Conservation (phyloP, 2,797 vertebrate genomes). For the Salmo trutta region DNA sequence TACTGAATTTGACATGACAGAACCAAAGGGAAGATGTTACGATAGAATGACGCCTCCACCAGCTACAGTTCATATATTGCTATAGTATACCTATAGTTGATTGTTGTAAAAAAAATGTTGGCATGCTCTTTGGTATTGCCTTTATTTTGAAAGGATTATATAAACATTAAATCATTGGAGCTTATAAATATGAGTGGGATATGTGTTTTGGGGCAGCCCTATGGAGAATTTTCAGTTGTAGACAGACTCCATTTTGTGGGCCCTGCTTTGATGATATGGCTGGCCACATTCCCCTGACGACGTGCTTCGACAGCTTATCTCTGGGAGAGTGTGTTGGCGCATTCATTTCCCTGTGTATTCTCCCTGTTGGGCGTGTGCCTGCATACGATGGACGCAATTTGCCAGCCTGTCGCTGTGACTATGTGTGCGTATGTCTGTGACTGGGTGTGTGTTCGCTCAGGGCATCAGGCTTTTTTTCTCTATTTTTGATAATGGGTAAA, state of each 20-base stretch:
- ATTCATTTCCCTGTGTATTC: constrained; percentile 73
- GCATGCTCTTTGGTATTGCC: neutral
- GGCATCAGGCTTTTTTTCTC: constrained; percentile 44
- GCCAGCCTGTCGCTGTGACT: constrained; percentile 64
- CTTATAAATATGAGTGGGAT: constrained; percentile 43
- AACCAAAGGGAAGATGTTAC: neutral
- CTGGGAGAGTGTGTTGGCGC: constrained; percentile 62
- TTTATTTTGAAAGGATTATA: neutral
- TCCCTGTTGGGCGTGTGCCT: constrained; percentile 67
- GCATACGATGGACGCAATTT: constrained; percentile 77
- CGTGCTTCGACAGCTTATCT: constrained; percentile 66
- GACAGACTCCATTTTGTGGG: constrained; percentile 58
- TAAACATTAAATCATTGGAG: constrained; percentile 3
- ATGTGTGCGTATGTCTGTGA: constrained; percentile 43
- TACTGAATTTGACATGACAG: neutral
- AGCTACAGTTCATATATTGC: neutral
- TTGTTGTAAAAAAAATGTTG: neutral
- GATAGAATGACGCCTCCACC: neutral
- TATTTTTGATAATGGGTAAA: constrained; percentile 54
- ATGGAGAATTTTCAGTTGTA: constrained; percentile 46
- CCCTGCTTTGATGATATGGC: constrained; percentile 54
- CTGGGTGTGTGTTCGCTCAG: constrained; percentile 33
- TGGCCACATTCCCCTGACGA: constrained; percentile 51
- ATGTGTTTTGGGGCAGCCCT: constrained; percentile 18
- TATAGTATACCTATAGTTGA: neutral